Evolutionary conservation across 2,797 vertebrate genomes (phyloP).

Genomic region (Austrolebias charrua): DNA sequence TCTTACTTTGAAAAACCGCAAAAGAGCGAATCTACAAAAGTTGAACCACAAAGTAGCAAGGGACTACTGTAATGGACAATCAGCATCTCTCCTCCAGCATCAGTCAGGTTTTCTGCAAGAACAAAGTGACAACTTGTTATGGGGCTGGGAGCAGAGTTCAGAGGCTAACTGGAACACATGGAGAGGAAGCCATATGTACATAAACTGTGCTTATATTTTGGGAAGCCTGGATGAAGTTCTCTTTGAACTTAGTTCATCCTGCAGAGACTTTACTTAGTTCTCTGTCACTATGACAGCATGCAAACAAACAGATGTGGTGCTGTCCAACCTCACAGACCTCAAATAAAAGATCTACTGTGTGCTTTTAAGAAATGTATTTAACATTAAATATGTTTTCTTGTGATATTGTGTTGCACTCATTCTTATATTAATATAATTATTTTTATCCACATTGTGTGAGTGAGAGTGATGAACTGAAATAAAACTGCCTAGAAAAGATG

Average conservation of each 20-base stretch:
- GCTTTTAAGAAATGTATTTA: no score
- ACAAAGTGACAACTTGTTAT: conserved; percentile 16
- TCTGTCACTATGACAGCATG: background rate
- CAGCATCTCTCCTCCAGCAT: conserved; percentile 10
- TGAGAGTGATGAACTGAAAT: background rate
- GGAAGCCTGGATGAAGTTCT: conserved; percentile 8
- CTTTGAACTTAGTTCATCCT: conserved; percentile 18
- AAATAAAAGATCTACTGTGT: no score
- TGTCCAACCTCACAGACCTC: no score
- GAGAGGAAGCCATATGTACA: background rate
- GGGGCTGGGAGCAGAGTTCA: conserved; percentile 2
- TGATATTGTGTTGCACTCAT: background rate
- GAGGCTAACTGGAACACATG: background rate
- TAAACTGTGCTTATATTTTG: background rate
- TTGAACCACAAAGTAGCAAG: no score
- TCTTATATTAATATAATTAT: background rate
- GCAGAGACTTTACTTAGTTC: no score
- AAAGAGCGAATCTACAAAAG: no score
- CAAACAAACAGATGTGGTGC: no score
- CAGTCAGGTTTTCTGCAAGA: conserved; percentile 5
- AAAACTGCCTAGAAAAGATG: background rate
- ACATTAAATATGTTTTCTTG: no score
- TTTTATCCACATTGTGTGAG: background rate
- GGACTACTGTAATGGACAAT: conserved; percentile 2
- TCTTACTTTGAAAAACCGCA: no score